Base-by-base conservation (phyloP, 2,113 vertebrate species). In the Nasalis larvatus region DNA sequence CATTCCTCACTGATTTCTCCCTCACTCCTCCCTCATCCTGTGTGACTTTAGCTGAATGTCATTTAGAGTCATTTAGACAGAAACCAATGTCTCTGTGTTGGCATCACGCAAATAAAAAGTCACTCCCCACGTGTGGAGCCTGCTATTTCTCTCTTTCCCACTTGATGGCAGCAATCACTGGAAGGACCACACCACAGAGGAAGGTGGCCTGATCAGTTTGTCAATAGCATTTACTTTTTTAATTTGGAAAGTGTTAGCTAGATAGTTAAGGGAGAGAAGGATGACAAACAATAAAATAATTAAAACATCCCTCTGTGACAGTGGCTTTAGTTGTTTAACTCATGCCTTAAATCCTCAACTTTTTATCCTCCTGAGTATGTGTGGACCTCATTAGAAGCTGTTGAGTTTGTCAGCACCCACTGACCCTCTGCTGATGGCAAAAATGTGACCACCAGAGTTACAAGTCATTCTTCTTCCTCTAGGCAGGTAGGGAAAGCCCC, bases 151-250 rank as follows among this genome's bases (percentile, higher is more conserved):
- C 12, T 45, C 40, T 18, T 12, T 6, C 3, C 91, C 83, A 4
- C 69, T 17, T 40, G 91, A 7, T 30, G 88, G 76, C n/a, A 83
- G 96, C 81, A 92, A 35, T 92, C 16, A 3, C 66, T 30, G 74
- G 6, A 23, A 6, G 82, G 6, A 8, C n/a, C 4, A 10, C n/a
- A 11, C 4, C 1, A 0, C 2, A 23, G 8, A 30, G 58, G 35
- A 47, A 30, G 35, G 23, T 0, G 5, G 10, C 58, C 60, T 2
- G 63, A 49, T 13, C 47, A 14, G 47, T 0, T 8, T 1, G 20
- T 20, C 12, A 3, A 2, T 0, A 14, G 35, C 71, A 9, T 52
- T 63, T n/a, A 5, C 40, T 66, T 88, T 71, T 30, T 40, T 4
- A 6, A 42, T 37, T 8, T 54, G 63, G 56, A 82, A 68, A 84